Percentiles rank a stretch among this genome's conserved stretches.
phyloP scores from a whole-genome alignment of 2,888 invertebrate species.

The Isoperla grammatica region DNA sequence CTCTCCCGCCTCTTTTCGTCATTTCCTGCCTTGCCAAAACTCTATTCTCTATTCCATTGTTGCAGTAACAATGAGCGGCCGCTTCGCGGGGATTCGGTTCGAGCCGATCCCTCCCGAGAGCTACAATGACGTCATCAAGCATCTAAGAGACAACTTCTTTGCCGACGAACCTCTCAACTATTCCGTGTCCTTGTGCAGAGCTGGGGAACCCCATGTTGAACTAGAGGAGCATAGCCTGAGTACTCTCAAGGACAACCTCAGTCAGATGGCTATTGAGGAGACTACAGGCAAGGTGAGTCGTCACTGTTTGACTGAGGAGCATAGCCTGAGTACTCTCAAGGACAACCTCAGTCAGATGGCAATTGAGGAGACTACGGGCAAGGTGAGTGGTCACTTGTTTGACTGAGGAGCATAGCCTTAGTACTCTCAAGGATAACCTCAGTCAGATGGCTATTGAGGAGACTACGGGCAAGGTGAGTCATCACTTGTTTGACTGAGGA shows the following conservation, averaged over 20 bases:
- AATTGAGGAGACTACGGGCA: too few species aligned
- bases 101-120: conserved; percentile 47
- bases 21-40: too few species aligned
- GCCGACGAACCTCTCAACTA: conserved; percentile 79
- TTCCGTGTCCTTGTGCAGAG: conserved; percentile 62
- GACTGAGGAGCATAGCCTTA: too few species aligned
- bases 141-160: conserved; percentile 69
- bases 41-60: too few species aligned
- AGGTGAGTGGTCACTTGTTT: too few species aligned
- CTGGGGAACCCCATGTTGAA: conserved; percentile 63
- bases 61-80: background rate
- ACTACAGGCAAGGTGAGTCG: conserved; percentile 54
- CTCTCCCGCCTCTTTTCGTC: too few species aligned
- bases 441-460: too few species aligned
- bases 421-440: too few species aligned
- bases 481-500: too few species aligned
- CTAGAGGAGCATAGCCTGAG: conserved; percentile 65
- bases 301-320: too few species aligned
- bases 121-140: conserved; percentile 60
- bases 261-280: conserved; percentile 59
- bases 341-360: too few species aligned
- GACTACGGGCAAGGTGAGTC: too few species aligned
- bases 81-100: conserved; percentile 41
- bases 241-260: conserved; percentile 69
- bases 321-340: background rate